Base-by-base conservation (phyloP, 2,113 vertebrate genomes). In the Apodemus speciosus region DNA sequence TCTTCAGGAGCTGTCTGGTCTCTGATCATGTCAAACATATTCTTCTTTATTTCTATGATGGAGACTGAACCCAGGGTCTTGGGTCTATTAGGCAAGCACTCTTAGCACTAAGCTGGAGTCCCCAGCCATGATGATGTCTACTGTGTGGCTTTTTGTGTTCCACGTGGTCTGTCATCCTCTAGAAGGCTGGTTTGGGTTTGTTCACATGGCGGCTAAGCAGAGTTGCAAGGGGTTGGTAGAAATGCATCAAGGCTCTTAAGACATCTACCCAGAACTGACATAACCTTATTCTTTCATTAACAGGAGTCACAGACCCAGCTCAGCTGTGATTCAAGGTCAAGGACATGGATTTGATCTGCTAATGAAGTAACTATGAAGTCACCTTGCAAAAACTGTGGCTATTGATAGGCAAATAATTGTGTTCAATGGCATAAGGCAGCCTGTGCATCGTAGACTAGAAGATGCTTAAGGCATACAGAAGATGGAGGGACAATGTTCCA, bases 91-190 rank as follows among this genome's bases (percentile, higher is more conserved):
- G n/a, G 16, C 53, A 58, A 73, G n/a, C 38, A 73, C 27, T 73
- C 51, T 73, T 73, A 30, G 1, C 51, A 40, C n/a, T 87, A 30
- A 87, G n/a, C 16, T 73, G 40, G 27, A 60, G 56, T 84, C 25
- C 8, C 4, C 15, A 73, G 51, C n/a, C 32, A 9, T 66, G 49
- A 30, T 86, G 79, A 71, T 60, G 49, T 92, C 32, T 79, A 58
- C 73, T 66, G 20, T 53, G 32, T 72, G 21, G 16, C 53, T 85
- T 85, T 92, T 93, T 89, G 32, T 89, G 72, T 73, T 89, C 79
- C 11, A 77, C 46, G 92, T 73, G 58, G 38, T 81, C 40, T 85
- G 25, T 93, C 58, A 51, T 73, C 14, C 49, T 92, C 27, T 60
- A 40, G 68, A 25, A 62, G 56, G 62, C 49, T 60, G 11, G 18